Evolutionary conservation across 2,113 vertebrate species (phyloP).

Genomic region (Ceyx margarethae): DNA sequence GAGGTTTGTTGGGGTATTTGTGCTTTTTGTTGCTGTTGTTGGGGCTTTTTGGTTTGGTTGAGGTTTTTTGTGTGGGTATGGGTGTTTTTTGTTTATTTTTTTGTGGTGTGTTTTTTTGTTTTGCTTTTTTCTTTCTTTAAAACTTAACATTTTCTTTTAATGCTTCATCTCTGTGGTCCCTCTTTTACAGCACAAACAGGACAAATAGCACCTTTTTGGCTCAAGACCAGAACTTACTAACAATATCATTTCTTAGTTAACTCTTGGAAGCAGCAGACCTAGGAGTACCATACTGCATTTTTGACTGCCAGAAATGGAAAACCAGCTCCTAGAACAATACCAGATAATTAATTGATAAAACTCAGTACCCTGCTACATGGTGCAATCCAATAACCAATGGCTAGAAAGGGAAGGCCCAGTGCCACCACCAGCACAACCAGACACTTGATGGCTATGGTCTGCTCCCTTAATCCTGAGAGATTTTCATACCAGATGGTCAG

Average conservation of each 20-base stretch:
- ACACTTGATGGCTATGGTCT: conserved; percentile 86
- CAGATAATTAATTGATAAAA: neutral
- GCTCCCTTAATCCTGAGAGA: conserved; percentile 86
- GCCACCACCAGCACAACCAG: conserved; percentile 88
- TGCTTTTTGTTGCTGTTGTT: too few relatives aligned
- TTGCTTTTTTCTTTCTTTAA: neutral
- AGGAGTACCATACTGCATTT: neutral
- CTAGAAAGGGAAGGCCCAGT: conserved; percentile 85
- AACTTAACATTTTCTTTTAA: neutral
- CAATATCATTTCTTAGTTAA: neutral
- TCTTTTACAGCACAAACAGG: neutral
- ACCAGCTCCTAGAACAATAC: neutral
- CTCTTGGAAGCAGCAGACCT: neutral
- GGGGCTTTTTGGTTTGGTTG: too few relatives aligned
- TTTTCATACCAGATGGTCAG: conserved; percentile 92
- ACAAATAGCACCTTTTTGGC: neutral
- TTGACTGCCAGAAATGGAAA: neutral
- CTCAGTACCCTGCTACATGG: conserved; percentile 87
- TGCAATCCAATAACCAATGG: conserved; percentile 88
- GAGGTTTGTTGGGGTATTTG: neutral
- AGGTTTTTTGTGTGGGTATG: too few relatives aligned
- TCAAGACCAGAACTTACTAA: neutral
- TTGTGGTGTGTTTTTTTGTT: neutral
- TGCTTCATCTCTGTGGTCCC: neutral
- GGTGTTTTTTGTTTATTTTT: too few relatives aligned